Base-by-base conservation (phyloP, 2,888 invertebrate species). In the Synergus japonicus region DNA sequence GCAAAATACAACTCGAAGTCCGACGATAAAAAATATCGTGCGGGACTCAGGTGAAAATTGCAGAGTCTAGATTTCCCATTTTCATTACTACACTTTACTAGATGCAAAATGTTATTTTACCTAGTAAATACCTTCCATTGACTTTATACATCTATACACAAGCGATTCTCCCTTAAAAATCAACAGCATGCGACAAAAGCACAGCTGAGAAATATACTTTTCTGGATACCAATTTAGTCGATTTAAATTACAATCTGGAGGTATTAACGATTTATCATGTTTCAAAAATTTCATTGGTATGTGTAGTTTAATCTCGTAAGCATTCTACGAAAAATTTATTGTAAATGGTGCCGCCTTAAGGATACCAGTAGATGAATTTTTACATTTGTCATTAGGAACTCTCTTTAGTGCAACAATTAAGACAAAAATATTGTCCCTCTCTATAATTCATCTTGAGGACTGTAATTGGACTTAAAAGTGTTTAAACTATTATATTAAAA, bases 91-190 rank as follows among this genome's bases (percentile, higher is more conserved):
- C 22, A 60, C 12, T 60, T 60, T 22, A 60, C 60, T 10, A 60
- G 60, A 10, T 60, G 60, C 22, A 60, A 60, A 60, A 60, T 60
- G 60, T 22, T 18, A 10, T 60, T 60, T 60, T 60, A 22, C 3
- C 60, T 60, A 60, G 9, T 22, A 60, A 60, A 60, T 60, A 60
- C 60, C 58, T 29, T 54, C 76, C 65, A 64, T 65, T 15, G 65
- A 49, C 65, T 65, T 77, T 65, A 77, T 77, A 77, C 77, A 77
- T 77, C 49, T 77, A 77, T 77, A 65, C 65, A 77, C 44, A 65
- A 15, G 63, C 41, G 76, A 43, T 46, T 69, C 41, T 22, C 15
- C 44, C 44, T 60, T 22, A 22, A 60, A 77, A 77, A 18, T 49
- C 49, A 1, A 65, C 22, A 60, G 60, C 29, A 63, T 76, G 64